Conservation (phyloP, 2,797 vertebrate species). For the Garrulus glandarius region DNA sequence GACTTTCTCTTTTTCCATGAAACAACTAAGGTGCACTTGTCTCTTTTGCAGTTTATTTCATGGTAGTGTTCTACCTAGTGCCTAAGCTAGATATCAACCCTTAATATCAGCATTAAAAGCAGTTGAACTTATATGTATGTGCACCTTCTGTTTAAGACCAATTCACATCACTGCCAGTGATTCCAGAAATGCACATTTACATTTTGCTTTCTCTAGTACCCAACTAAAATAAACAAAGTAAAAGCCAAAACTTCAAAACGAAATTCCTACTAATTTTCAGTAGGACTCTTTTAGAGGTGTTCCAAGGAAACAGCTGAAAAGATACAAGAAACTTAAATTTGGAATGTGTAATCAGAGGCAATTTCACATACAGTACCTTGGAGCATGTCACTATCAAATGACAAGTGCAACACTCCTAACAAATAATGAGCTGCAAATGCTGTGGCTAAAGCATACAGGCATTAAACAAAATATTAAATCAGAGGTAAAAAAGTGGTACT, state of each 20-base stretch:
- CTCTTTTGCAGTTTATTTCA: not conserved
- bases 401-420: not conserved
- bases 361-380: not conserved
- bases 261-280: not conserved
- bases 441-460: not conserved
- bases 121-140: accelerated
- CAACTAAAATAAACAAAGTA: not conserved
- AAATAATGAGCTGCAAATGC: not conserved
- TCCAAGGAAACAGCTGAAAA: not conserved
- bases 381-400: not conserved
- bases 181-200: not conserved
- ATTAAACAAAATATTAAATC: not conserved
- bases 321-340: not conserved
- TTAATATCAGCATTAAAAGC: not conserved
- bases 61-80: not conserved
- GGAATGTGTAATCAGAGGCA: not conserved
- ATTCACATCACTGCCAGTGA: not conserved
- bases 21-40: not conserved
- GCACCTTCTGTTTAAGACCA: not conserved
- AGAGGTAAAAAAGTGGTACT: not conserved
- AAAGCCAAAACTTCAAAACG: not conserved
- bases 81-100: not conserved
- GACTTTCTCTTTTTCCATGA: not conserved
- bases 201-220: not conserved
- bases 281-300: not conserved